Percentiles rank a stretch among this genome's conserved stretches.
Conservation (phyloP, 2,113 vertebrate species). For the Otolemur garnettii region DNA sequence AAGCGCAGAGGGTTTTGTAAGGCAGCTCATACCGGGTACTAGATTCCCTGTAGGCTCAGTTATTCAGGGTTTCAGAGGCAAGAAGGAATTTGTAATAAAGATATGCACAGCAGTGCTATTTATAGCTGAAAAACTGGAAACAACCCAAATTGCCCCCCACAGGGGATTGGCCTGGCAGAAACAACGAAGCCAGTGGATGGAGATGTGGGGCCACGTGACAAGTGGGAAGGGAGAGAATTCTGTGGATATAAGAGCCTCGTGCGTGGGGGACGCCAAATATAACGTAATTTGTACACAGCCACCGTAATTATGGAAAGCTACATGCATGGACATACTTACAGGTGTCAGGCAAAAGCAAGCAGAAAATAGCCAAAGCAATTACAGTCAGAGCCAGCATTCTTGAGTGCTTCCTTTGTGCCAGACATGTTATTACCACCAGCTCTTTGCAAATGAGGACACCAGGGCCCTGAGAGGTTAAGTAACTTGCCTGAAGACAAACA, state of each 20-base stretch:
- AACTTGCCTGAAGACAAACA: neutral
- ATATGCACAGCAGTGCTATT: conserved; percentile 75
- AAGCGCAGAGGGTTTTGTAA: neutral
- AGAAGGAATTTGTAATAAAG: conserved; percentile 74
- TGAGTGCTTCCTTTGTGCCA: neutral
- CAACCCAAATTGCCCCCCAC: conserved; percentile 68
- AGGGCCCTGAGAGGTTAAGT: neutral
- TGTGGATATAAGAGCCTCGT: neutral
- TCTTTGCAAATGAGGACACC: neutral
- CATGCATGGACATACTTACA: neutral
- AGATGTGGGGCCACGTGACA: conserved; percentile 52
- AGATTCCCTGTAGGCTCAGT: neutral
- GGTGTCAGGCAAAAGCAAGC: neutral
- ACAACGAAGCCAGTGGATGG: conserved; percentile 12
- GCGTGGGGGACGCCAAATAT: conserved; percentile 59
- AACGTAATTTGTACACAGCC: conserved; percentile 67
- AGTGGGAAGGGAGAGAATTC: conserved; percentile 40
- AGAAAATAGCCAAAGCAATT: neutral
- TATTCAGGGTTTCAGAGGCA: conserved; percentile 56
- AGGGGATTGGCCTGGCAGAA: conserved; percentile 72
- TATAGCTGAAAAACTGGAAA: conserved; percentile 78
- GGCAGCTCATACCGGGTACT: neutral
- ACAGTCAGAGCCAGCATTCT: neutral
- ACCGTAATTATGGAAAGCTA: conserved; percentile 48
- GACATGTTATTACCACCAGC: neutral